Base-by-base conservation (phyloP, 2,888 invertebrate genomes). In the Acrobeloides nanus region DNA sequence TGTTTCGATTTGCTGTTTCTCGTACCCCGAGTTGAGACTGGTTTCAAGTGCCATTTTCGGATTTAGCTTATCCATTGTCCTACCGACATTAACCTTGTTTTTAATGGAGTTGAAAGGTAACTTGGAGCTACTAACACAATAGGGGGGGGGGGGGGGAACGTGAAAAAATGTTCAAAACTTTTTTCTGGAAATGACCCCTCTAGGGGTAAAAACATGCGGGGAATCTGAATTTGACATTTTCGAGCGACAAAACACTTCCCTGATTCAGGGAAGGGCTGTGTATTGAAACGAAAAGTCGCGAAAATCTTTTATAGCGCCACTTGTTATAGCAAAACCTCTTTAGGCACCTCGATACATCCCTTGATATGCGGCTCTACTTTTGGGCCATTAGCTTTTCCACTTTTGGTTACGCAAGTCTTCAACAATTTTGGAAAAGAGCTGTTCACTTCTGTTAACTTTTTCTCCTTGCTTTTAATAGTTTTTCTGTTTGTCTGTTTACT, bases 361-460 rank as follows among this genome's bases (percentile, higher is more conserved):
- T 32, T 63, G 5, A 48, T 60, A 21, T 55, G 58, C 17, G 61
- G 57, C 8, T 48, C 55, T 18, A 52, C 57, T 27, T 51, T 62
- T n/a, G 65, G 61, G n/a, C 41, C 59, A 23, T 21, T 58, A 10
- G 38, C 61, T 4, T 65, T 57, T 39, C 64, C 64, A 3, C 46
- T 61, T 17, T 40, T 65, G 15, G 51, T 62, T 20, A 60, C 58
- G 21, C 38, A 51, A 38, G 53, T 44, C 26, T 38, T 54, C 17
- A 37, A 55, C n/a, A 33, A 56, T 27, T 48, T 37, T 41, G 59
- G 57, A 7, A 54, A 51, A 1, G 58, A 60, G 6, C 48, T 64
- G 39, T 62, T 64, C 47, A 60, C 53, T 33, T 55, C 62, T 3
- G 55, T 66, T 43, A 58, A 55, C 38, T 59, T 67, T 37, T 55